Evolutionary conservation across 2,113 vertebrate species (phyloP).

Genomic region (Spermophilus dauricus): DNA sequence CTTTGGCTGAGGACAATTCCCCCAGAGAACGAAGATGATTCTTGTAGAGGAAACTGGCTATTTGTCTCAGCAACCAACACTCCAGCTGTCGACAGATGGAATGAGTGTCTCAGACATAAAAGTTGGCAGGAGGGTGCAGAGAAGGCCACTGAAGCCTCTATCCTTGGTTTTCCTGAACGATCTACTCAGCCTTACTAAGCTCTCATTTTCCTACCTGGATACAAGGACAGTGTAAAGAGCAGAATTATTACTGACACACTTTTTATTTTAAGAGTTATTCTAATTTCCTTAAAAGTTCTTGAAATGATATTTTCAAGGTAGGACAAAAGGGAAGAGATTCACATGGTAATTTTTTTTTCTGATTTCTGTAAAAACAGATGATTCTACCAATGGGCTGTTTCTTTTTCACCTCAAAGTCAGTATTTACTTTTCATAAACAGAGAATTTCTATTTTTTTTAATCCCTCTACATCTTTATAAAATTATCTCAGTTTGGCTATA

Average conservation of each 20-base stretch:
- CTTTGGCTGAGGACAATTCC: conserved; percentile 31
- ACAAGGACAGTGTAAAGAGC: background rate
- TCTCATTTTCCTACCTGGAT: background rate
- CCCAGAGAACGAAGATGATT: conserved; percentile 64
- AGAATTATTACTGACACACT: background rate
- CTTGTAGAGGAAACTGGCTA: conserved; percentile 54
- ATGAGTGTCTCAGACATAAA: background rate
- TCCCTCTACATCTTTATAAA: background rate
- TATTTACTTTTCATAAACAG: conserved; percentile 40
- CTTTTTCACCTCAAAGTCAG: conserved; percentile 27
- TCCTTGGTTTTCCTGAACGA: background rate
- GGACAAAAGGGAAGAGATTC: background rate
- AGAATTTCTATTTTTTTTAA: background rate
- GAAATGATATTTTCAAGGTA: conserved; percentile 35
- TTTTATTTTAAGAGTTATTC: conserved; percentile 10
- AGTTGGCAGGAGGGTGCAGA: background rate
- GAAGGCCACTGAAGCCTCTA: background rate
- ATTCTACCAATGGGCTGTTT: background rate
- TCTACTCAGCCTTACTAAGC: background rate
- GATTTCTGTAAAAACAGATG: conserved; percentile 23
- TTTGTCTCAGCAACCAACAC: conserved; percentile 35
- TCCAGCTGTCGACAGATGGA: conserved; percentile 26
- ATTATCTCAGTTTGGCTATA: background rate
- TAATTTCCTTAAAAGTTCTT: conserved; percentile 36
- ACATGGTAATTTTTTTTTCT: background rate